Base-by-base conservation (phyloP, 2,888 invertebrate species). In the Athalia rosae region DNA sequence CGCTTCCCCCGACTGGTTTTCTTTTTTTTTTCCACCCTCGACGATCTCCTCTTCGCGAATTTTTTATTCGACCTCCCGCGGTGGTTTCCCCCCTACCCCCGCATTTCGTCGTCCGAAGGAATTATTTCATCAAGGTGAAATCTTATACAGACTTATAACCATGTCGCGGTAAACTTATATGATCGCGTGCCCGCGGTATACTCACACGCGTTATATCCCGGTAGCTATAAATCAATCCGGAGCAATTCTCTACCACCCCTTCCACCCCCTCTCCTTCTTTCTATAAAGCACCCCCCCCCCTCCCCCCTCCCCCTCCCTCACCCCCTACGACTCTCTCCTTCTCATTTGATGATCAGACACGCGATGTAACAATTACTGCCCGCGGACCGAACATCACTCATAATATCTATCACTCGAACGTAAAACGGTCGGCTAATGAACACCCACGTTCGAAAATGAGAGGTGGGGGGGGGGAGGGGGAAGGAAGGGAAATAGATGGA, bases 311-410 rank as follows among this genome's bases (percentile, higher is more conserved):
- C 61, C 13, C n/a, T 61, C 0, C 28, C 61, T 4, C 53, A 80
- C 78, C 58, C 77, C 74, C 80, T 28, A 28, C 28, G 28, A 79
- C 79, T 79, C 79, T 73, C 69, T 76, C 82, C 71, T 77, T 79
- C 81, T 76, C 76, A 82, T 84, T 84, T 83, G 83, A 80, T 80
- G 84, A 84, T 86, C 86, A 83, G 85, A 86, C 87, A 87, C 85
- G 86, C 87, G 84, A 87, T 86, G 85, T 86, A 86, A 87, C 88
- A 87, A 87, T 87, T 87, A 87, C 85, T 82, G 82, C 82, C 84
- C 80, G 79, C 80, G 81, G 78, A 69, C 76, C 79, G 50, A 79
- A 64, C 77, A 82, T 85, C 84, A 81, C 81, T 83, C 83, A 73
- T 80, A 84, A 85, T 85, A 85, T 85, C 84, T 82, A 85, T 80